Percentiles rank a stretch among this genome's conserved stretches.
These are phyloP conservation scores for Choloepus didactylus DNA, from an alignment of 2,797 vertebrate species.

Conservation along the genomic window DNA sequence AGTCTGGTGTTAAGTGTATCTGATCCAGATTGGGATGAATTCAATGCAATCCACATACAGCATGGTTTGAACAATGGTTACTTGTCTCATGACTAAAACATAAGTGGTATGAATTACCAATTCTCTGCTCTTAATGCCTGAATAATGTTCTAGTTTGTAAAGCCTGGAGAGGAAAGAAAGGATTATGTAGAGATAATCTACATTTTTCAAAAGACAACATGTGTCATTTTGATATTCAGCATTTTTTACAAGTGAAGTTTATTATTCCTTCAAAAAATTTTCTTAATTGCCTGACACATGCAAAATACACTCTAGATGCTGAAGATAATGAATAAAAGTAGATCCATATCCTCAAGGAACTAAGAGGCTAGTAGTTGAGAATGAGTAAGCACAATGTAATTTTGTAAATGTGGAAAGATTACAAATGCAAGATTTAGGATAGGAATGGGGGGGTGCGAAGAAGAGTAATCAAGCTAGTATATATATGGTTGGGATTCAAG, in stretches of 20 bases:
- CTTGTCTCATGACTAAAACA: not conserved
- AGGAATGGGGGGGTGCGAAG: accelerated
- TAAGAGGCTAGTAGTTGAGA: not conserved
- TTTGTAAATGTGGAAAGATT: not conserved
- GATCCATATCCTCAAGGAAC: not conserved
- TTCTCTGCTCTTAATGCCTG: not conserved
- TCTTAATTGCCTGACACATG: not conserved
- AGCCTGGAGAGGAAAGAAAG: not conserved
- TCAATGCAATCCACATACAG: not conserved
- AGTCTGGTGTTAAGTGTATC: not conserved
- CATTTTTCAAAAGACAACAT: constrained; percentile 18
- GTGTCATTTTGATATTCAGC: not conserved
- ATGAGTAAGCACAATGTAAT: not conserved
- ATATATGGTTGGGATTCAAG: accelerated
- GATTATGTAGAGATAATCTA: not conserved
- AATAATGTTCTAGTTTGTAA: not conserved
- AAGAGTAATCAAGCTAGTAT: not conserved
- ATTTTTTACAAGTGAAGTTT: not conserved
- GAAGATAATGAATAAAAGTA: not conserved
- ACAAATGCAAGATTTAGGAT: not conserved
- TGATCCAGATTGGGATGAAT: constrained; percentile 19
- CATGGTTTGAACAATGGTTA: constrained; percentile 42
- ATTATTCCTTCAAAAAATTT: not conserved
- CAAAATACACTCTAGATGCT: not conserved
- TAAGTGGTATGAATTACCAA: not conserved